Percentiles rank a stretch among this genome's conserved stretches.
These are phyloP conservation scores for Pseudomugil gertrudae DNA, from an alignment of 2,797 vertebrate species.

Conservation along the genomic window DNA sequence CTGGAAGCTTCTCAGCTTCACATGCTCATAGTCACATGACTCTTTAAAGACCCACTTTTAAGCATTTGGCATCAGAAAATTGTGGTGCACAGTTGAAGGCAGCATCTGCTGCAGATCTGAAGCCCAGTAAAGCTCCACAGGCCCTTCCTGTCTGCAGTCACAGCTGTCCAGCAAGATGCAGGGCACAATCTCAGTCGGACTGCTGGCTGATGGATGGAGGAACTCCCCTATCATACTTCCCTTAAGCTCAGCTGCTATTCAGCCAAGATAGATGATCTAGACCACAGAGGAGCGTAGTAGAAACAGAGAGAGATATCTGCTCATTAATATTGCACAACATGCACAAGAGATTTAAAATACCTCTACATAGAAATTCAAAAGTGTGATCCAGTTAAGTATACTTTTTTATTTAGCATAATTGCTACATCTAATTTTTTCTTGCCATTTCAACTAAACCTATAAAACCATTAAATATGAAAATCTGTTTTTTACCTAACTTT, in stretches of 20 bases:
- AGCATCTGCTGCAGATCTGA: conserved; percentile 69
- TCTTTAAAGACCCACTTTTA: conserved; percentile 49
- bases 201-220: conserved; percentile 43
- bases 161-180: conserved; percentile 54
- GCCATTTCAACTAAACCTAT: background rate
- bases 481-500: no score
- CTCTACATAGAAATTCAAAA: background rate
- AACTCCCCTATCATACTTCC: conserved; percentile 2
- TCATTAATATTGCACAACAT: conserved; percentile 20
- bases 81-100: conserved; percentile 39
- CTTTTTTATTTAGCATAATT: background rate
- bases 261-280: conserved; percentile 33
- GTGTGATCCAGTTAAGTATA: background rate
- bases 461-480: background rate
- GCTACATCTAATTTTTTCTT: background rate
- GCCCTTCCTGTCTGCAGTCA: conserved; percentile 47
- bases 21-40: conserved; percentile 32
- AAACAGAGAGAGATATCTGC: no score
- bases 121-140: conserved; percentile 54
- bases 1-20: conserved; percentile 20
- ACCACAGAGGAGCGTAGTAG: conserved; percentile 26
- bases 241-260: conserved; percentile 16
- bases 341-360: conserved; percentile 3
- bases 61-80: conserved; percentile 60
- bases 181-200: conserved; percentile 44